Base-by-base conservation (phyloP, 2,888 invertebrate species). In the Petrolisthes manimaculis region DNA sequence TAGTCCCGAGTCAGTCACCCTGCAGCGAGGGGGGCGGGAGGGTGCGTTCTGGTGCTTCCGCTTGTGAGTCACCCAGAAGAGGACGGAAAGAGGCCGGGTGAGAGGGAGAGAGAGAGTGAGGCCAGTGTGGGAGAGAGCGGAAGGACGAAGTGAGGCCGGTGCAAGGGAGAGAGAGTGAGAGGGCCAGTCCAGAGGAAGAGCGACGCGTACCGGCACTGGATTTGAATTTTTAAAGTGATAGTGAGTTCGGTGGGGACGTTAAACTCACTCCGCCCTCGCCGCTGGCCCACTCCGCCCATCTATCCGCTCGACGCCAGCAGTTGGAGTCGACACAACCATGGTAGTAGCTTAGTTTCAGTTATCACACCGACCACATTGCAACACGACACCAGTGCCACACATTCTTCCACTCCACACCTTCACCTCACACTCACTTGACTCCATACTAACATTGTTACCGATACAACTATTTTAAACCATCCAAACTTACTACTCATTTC, bases 1-100 rank as follows among this genome's bases (percentile, higher is more conserved):
- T 12, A n/a, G 53, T n/a, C 54, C 55, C n/a, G 69, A 83, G 71
- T 83, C 83, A 83, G 83, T 83, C 53, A 83, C 83, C 83, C 83
- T 83, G 51, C 53, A 71, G 69, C 54, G 53, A 54, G 71, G 53
- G 51, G n/a, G 18, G 69, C 21, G 83, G 55, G 71, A 14, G 24
- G 9, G 18, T 18, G 37, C 77, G 77, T 51, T 77, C 77, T 5
- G 9, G 61, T 61, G 61, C 61, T 61, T 61, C 61, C 61, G 61
- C 61, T 61, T 61, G 61, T 61, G 61, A 61, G 12, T 61, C 61
- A 61, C 61, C 61, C 9, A 37, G 37, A 37, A 37, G 14, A 53
- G n/a, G 51, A 51, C 4, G 53, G 24, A 78, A 53, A 53, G 78
- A n/a, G 80, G n/a, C 74, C 18, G 74, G 14, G 74, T 21, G 74